phyloP scores from a whole-genome alignment of 2,113 vertebrate species.

The Axis porcinus region DNA sequence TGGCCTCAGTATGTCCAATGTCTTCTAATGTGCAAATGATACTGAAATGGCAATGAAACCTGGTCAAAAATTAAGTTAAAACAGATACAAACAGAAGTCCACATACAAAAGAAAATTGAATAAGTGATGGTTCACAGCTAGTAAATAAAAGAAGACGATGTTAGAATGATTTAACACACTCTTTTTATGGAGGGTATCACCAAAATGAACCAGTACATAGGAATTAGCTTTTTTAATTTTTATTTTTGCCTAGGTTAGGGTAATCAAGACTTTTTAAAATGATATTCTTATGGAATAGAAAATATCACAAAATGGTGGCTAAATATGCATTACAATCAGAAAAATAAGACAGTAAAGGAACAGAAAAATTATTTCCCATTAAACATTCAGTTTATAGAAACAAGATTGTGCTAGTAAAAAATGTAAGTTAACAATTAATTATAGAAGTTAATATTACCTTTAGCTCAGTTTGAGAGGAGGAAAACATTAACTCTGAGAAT shows the following conservation, averaged over 20 bases:
- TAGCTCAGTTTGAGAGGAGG: background rate
- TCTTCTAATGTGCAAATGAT: constrained; percentile 57
- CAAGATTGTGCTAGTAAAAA: background rate
- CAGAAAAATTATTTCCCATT: background rate
- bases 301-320: background rate
- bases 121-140: background rate
- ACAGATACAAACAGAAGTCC: background rate
- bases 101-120: background rate
- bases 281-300: background rate
- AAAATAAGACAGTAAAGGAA: background rate
- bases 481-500: background rate
- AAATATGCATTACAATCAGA: background rate
- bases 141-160: constrained; percentile 1
- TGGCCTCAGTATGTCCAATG: constrained; percentile 42
- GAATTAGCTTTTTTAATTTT: background rate
- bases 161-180: background rate
- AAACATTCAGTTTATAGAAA: background rate
- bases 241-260: background rate
- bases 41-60: constrained; percentile 41
- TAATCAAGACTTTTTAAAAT: background rate
- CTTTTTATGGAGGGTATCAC: background rate
- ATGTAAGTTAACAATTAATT: background rate
- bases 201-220: background rate
- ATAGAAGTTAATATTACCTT: background rate
- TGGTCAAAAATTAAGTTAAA: constrained; percentile 47